Percentiles rank a stretch among this genome's conserved stretches.
These are phyloP conservation scores for Minunthozetes semirufus DNA, from an alignment of 2,888 invertebrate species.

Conservation along the genomic window DNA sequence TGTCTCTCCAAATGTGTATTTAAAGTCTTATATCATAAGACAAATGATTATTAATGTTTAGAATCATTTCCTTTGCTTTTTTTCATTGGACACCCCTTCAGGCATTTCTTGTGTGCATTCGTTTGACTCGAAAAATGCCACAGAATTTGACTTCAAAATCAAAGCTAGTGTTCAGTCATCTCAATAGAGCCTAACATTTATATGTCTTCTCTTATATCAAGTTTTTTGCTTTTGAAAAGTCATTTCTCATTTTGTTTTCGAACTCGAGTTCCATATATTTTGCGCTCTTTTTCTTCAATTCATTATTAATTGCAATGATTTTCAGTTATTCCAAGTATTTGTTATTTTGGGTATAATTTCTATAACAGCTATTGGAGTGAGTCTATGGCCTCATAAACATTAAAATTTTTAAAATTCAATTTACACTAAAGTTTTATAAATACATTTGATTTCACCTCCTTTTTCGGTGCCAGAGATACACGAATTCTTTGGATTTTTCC, in stretches of 20 bases:
- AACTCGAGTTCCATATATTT: not conserved
- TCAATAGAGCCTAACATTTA: too few species aligned
- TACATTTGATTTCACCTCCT: too few species aligned
- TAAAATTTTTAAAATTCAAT: not conserved
- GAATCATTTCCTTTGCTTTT: conserved; percentile 2
- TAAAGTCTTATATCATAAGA: conserved; percentile 15
- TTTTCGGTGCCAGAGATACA: too few species aligned
- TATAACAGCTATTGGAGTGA: not conserved
- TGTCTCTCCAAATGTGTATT: not conserved
- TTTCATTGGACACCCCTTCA: not conserved
- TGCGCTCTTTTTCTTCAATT: not conserved
- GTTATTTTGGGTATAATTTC: not conserved
- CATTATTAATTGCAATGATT: not conserved
- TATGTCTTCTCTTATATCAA: not conserved
- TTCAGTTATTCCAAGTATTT: conserved; percentile 4
- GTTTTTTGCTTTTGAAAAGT: not conserved
- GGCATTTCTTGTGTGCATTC: not conserved
- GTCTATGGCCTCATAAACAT: not conserved
- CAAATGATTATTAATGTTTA: conserved; percentile 22
- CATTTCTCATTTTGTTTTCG: not conserved
- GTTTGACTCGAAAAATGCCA: not conserved
- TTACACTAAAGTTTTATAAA: too few species aligned
- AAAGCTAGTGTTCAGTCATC: too few species aligned
- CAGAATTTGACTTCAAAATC: not conserved
- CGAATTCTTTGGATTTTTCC: too few species aligned